Base-by-base conservation (phyloP, 2,113 vertebrate species). In the Eurypyga helias region DNA sequence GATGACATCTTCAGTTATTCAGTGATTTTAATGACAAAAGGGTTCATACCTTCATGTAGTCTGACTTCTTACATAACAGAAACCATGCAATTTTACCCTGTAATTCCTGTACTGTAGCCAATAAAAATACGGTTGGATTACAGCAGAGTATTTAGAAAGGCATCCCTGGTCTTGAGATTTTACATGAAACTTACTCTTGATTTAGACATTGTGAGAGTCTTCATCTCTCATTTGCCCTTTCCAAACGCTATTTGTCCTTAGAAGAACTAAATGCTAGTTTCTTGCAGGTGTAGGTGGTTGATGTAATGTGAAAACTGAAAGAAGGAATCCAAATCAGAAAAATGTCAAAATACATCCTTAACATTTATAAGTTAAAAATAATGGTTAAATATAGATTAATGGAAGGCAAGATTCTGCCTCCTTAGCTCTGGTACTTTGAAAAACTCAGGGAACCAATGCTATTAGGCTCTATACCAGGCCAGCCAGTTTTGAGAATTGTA, bases 41-140 rank as follows among this genome's bases (percentile, higher is more conserved):
- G 17, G 82, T 92, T 88, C 0, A 0, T 65, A 64, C 11, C 52
- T 65, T 71, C 79, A 34, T 55, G 36, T 71, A 80, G 38, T 60
- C 70, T 71, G 66, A 80, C 54, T 80, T 76, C 81, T 91, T 97
- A 84, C 79, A 62, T 93, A 90, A 78, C 49, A 92, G 52, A 78
- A 76, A 75, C 49, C 64, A 89, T 69, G 90, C 85, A 89, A 89
- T 92, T 94, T 89, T 60, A 86, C 54, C 51, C 79, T 33, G 33
- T 83, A 94, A 94, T 95, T 90, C 62, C 91, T 91, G 86, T 79
- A 89, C 54, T 66, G 21, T 57, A 72, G 83, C 88, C 76, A 96
- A 93, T 83, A 96, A 97, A 94, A 97, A 96, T 89, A 95, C 84
- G 45, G 64, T 78, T 94, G 83, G 80, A 75, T 94, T 96, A 89